Percentiles rank a stretch among this genome's conserved stretches.
Evolutionary conservation across 37 sponge, comb jelly and placozoan species (phyloP).

Genomic region (Haliclona indistincta): DNA sequence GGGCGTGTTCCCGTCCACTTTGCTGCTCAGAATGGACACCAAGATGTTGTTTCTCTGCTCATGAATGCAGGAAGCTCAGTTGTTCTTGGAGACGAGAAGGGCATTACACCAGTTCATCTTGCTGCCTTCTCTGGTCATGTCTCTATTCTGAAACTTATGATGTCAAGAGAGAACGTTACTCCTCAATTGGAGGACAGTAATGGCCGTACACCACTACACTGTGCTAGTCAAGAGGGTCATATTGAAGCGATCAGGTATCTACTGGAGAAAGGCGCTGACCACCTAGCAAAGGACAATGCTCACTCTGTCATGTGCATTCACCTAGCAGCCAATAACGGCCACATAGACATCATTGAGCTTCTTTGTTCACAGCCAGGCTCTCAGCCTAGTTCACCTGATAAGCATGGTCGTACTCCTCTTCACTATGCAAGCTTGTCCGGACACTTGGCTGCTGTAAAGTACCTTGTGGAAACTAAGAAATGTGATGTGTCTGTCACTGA

Average conservation of each 20-base stretch:
- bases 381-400: conserved; percentile 19
- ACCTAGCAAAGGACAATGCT: background rate
- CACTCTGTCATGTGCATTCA: conserved; percentile 31
- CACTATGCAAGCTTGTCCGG: conserved; percentile 70
- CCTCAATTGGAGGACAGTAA: conserved; percentile 21
- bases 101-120: conserved; percentile 68
- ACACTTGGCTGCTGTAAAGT: conserved; percentile 45
- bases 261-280: conserved; percentile 22
- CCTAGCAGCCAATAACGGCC: conserved; percentile 48
- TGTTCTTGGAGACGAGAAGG: conserved; percentile 40
- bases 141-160: conserved; percentile 55
- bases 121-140: conserved; percentile 61
- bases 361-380: conserved; percentile 18
- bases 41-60: conserved; percentile 48
- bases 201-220: conserved; percentile 57
- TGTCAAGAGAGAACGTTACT: conserved; percentile 10
- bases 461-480: conserved; percentile 5
- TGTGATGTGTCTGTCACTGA: conserved; percentile 24
- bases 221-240: conserved; percentile 71
- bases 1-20: conserved; percentile 72
- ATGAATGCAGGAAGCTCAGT: conserved; percentile 16
- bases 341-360: conserved; percentile 28
- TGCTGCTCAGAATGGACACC: conserved; percentile 70
- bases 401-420: conserved; percentile 52
- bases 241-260: conserved; percentile 49